A percentile compares a stretch with the other conserved stretches of the same genome.
Conservation (phyloP, 1,140 invertebrate genomes). For the Cherax quadricarinatus region DNA sequence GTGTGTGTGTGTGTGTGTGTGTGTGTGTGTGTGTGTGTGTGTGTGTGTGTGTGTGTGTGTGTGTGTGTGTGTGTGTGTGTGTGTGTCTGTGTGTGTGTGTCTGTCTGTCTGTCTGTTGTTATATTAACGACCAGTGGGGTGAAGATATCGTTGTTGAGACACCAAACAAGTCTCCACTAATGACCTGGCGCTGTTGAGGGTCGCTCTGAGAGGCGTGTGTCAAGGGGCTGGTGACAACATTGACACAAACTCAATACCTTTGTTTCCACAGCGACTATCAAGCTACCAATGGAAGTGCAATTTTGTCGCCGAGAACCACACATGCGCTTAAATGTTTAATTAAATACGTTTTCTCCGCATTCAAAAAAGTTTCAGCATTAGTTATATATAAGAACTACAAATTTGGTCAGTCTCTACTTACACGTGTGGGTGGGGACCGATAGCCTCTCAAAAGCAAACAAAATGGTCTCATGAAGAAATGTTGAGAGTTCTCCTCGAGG, state of each 20-base stretch:
- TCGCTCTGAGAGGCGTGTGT: background rate
- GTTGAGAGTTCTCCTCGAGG: no score
- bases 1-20: background rate
- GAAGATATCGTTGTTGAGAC: background rate
- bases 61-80: constrained; percentile 23
- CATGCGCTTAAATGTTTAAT: background rate
- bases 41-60: constrained; percentile 10
- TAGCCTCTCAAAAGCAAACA: no score
- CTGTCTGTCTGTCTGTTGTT: constrained; percentile 2
- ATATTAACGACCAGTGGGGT: background rate
- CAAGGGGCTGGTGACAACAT: background rate
- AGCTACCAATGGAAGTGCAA: no score
- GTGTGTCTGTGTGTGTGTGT: constrained; percentile 12
- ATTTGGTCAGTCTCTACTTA: no score
- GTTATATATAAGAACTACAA: no score
- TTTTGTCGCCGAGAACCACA: no score
- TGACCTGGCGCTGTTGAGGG: background rate
- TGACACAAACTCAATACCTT: background rate
- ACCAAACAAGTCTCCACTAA: background rate
- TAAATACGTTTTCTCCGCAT: background rate
- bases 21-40: background rate
- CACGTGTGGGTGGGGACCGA: no score
- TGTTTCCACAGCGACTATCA: background rate
- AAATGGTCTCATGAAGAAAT: no score
- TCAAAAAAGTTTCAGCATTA: no score